These are phyloP conservation scores for Progne subis DNA, from an alignment of 2,113 vertebrate genomes.

Conservation along the genomic window DNA sequence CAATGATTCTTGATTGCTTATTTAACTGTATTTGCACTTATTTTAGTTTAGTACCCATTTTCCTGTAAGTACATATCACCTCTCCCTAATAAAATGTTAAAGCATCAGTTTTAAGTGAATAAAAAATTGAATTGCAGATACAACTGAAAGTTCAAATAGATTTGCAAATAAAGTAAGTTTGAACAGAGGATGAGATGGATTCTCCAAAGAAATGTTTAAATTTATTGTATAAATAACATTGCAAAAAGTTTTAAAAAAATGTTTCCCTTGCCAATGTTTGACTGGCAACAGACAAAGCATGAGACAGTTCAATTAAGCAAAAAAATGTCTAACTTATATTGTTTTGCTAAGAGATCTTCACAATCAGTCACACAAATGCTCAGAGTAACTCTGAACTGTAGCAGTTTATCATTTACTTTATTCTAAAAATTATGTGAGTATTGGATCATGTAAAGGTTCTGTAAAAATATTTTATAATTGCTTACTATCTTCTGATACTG, in stretches of 20 bases:
- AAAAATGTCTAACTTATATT: not conserved
- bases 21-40: not conserved
- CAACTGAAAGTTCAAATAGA: not conserved
- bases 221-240: not conserved
- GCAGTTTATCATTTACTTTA: not conserved
- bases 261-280: not conserved
- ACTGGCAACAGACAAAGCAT: not conserved
- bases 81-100: not conserved
- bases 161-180: not conserved
- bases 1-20: not conserved
- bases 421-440: not conserved
- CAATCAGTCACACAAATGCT: not conserved
- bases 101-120: not conserved
- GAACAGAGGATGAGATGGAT: not conserved
- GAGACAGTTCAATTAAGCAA: not conserved
- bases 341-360: not conserved
- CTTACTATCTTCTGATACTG: not conserved
- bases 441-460: not conserved
- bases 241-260: not conserved
- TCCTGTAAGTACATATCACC: not conserved
- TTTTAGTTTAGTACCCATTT: not conserved
- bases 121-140: not conserved
- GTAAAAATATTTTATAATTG: not conserved
- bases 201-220: not conserved
- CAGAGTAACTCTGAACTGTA: not conserved